These are phyloP conservation scores for Bombyx mori DNA, from an alignment of 1,140 invertebrate species.

Conservation along the genomic window DNA sequence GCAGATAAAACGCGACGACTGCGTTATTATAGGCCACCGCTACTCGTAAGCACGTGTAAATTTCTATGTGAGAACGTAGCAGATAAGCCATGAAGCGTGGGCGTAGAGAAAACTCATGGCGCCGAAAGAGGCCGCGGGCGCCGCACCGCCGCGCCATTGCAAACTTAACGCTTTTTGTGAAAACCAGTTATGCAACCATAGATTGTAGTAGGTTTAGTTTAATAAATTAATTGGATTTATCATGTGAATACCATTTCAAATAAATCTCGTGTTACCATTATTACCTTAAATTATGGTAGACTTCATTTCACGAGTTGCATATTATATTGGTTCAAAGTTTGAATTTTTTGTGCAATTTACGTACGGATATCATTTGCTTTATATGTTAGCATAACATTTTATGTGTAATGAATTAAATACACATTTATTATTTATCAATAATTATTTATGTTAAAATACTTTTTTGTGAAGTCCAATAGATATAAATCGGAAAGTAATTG, in stretches of 20 bases:
- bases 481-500: no score
- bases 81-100: constrained; percentile 53
- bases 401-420: no score
- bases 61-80: constrained; percentile 58
- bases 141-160: constrained; percentile 14
- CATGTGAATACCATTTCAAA: not conserved
- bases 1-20: constrained; percentile 59
- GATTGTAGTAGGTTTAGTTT: no score
- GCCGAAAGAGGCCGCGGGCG: constrained; percentile 25
- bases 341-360: no score
- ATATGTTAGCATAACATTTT: no score
- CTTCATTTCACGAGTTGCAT: no score
- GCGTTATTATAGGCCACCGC: constrained; percentile 46
- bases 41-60: constrained; percentile 65
- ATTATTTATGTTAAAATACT: no score
- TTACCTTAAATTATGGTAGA: not conserved
- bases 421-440: no score
- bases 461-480: no score
- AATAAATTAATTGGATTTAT: not conserved
- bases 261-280: not conserved
- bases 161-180: constrained; percentile 24
- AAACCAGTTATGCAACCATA: constrained; percentile 5
- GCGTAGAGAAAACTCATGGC: constrained; percentile 40
- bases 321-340: not conserved
- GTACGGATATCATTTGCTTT: no score